Evolutionary conservation across 30 jellyfish, hydroid and myxozoan genomes (phyloP).

Genomic region (Chironex yamaguchii): DNA sequence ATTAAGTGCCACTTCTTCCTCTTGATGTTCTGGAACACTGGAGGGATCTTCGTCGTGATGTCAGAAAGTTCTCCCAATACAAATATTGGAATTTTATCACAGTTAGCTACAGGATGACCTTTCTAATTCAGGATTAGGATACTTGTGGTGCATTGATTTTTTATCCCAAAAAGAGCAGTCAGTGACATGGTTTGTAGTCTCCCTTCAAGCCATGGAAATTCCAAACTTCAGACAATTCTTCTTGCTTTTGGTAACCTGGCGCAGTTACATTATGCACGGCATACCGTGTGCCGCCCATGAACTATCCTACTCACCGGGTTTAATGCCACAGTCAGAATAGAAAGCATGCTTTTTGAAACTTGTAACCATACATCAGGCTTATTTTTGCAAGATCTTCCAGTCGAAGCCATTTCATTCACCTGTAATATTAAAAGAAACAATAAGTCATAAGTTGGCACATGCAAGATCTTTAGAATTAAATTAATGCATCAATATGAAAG

Average conservation of each 20-base stretch:
- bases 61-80: neutral
- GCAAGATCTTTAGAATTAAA: too few relatives aligned
- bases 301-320: neutral
- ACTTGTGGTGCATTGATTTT: neutral
- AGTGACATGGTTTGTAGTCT: slow-evolving; percentile 9
- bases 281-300: slow-evolving; percentile 14
- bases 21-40: too few relatives aligned
- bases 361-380: too few relatives aligned
- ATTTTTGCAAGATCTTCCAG: too few relatives aligned
- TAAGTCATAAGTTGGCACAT: too few relatives aligned
- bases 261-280: neutral
- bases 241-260: neutral
- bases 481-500: too few relatives aligned
- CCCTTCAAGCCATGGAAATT: slow-evolving; percentile 1
- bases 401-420: too few relatives aligned
- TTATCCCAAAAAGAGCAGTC: neutral
- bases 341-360: too few relatives aligned
- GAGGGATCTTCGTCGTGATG: too few relatives aligned
- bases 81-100: neutral
- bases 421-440: too few relatives aligned
- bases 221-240: neutral
- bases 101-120: neutral
- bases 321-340: neutral
- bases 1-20: too few relatives aligned
- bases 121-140: neutral